These are phyloP conservation scores for Nomada fucata DNA, from an alignment of 2,888 invertebrate species.

Conservation along the genomic window DNA sequence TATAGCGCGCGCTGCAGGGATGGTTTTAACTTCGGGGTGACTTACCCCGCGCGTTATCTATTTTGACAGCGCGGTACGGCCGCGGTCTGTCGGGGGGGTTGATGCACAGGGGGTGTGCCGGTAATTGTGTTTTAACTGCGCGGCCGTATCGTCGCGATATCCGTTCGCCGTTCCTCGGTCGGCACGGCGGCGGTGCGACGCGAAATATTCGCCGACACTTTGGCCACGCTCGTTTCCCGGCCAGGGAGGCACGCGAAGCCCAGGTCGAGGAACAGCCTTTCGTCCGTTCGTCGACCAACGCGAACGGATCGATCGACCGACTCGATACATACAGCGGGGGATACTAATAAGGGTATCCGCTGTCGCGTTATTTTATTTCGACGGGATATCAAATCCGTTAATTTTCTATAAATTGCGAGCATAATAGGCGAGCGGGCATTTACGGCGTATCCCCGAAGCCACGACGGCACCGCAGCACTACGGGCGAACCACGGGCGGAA, in stretches of 20 bases:
- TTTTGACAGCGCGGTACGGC: conserved; percentile 83
- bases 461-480: conserved; percentile 67
- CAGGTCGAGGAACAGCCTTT: too few relatives aligned
- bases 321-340: background rate
- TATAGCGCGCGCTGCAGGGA: conserved; percentile 75
- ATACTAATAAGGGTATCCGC: background rate
- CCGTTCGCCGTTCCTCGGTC: conserved; percentile 16
- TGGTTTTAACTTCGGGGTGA: conserved; percentile 82
- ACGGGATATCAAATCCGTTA: conserved; percentile 41
- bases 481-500: conserved; percentile 64
- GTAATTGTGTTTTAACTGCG: conserved; percentile 81
- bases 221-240: background rate
- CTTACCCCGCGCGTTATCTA: conserved; percentile 83
- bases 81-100: conserved; percentile 80
- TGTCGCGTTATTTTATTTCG: conserved; percentile 15
- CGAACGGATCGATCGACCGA: background rate
- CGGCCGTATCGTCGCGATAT: conserved; percentile 57
- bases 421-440: conserved; percentile 78
- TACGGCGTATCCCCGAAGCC: conserved; percentile 75
- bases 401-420: conserved; percentile 58
- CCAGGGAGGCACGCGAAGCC: background rate
- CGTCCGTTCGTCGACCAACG: background rate
- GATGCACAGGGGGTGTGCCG: conserved; percentile 66
- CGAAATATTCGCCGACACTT: conserved; percentile 35
- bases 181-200: background rate